Conservation (phyloP, 2,113 vertebrate genomes). For the Trichechus manatus region DNA sequence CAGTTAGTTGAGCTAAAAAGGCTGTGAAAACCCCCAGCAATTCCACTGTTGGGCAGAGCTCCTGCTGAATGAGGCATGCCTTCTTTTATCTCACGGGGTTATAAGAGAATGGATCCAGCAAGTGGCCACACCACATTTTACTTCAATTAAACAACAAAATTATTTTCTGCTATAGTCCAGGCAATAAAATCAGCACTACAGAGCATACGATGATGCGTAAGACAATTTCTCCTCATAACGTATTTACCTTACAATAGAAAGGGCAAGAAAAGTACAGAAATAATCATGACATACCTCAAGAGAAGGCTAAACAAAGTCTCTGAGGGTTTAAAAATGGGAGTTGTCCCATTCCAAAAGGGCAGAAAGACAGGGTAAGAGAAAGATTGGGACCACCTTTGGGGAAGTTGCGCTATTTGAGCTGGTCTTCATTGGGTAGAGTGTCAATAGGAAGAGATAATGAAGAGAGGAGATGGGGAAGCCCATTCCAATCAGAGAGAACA, state of each 20-base stretch:
- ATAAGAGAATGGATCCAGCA: neutral
- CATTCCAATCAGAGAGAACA: neutral
- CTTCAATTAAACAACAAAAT: neutral
- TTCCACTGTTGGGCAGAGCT: neutral
- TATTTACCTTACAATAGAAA: neutral
- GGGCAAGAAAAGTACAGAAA: neutral
- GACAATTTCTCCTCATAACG: neutral
- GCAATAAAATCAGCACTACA: neutral
- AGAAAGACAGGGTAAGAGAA: neutral
- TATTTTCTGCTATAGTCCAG: neutral
- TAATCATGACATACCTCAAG: neutral
- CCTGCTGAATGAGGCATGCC: neutral
- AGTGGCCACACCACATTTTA: neutral
- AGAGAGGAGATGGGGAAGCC: neutral
- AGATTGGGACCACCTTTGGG: neutral
- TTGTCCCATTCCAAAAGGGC: neutral
- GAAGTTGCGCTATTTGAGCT: neutral
- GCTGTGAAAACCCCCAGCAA: neutral
- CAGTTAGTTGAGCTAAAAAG: neutral
- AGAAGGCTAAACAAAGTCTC: neutral
- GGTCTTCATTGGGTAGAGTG: neutral
- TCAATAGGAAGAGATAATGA: neutral
- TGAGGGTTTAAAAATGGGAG: neutral
- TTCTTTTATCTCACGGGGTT: neutral
- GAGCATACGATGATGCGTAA: neutral